Base-by-base conservation (phyloP, 30 jellyfish, hydroid and myxozoan genomes). In the Morbakka virulenta region DNA sequence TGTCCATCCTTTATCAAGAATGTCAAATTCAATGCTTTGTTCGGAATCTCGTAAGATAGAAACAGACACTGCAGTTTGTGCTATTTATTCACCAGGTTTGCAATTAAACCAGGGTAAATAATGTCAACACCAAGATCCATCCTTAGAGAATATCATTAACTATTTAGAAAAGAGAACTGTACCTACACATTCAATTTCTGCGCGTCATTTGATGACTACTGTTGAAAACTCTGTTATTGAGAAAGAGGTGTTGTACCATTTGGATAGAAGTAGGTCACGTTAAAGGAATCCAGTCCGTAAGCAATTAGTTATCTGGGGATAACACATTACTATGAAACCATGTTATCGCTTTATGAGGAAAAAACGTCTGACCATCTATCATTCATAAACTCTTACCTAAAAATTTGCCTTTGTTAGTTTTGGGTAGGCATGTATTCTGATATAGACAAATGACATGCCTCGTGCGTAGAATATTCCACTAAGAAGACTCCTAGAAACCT, bases 401-500 rank as follows among this genome's bases (percentile, higher is more conserved):
- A 47, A 47, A 47, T n/a, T 47, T n/a, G 32, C 50, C 67, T 23
- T 25, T 52, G 84, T 28, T 80, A 67, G 30, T 80, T 80, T 61
- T 80, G 92, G 84, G 69, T 78, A 24, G 84, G 84, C 32, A 80
- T 80, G 92, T 80, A 67, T 53, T 35, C 71, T 22, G 85, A 66
- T 32, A 35, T 80, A 1, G 79, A 52, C 24, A 68, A 80, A 33
- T 80, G 84, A 84, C 62, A 72, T 48, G 79, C 78, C 70, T 50
- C 92, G 1, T 80, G 92, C 33, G 92, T 80, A 14, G 92, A 68
- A 24, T 80, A 79, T 69, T 82, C 82, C 28, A 35, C 34, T 2
- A 70, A 48, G 41, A n/a, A n/a, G n/a, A n/a, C n/a, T n/a, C n/a
- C n/a, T n/a, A n/a, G n/a, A n/a, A n/a, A n/a, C n/a, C n/a, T n/a